Evolutionary conservation across 2,113 vertebrate genomes (phyloP), one percentile per base, ranked within the genome.

Genomic region (Elephas maximus): DNA sequence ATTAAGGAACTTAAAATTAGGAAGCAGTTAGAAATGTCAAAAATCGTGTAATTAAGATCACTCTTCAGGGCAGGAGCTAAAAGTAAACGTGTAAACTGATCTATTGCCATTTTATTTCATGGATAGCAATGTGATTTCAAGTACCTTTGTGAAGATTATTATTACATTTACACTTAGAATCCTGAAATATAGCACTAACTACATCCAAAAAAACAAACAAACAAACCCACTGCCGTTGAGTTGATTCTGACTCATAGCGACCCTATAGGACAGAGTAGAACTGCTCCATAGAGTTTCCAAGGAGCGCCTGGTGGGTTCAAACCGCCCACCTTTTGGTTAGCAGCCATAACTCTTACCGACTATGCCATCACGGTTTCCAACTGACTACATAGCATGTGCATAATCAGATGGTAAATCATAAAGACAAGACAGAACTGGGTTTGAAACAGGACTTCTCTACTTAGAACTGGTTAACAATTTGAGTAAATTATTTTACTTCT

Each of bases 1-100:
- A 88, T 63, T 57, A 93, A 90, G 15, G 51, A 90, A 90, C 9
- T 93, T 79, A 73, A 85, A 85, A 48, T n/a, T 73, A 37, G 37
- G n/a, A 88, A 41, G 3, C 23, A 76, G 71, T 88, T 88, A 74
- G 33, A 91, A 28, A n/a, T 89, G 33, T 51, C 23, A n/a, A 57
- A 79, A 23, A 51, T 78, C 81, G n/a, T 48, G 30, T 79, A 53
- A 69, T 79, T 69, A 74, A 3, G 88, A 67, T 62, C 37, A 86
- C 17, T 41, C 2, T 48, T 48, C 23, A 86, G 26, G 17, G 11
- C 28, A 62, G 71, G 65, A 74, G 62, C 71, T 45, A 15, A 88
- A 91, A 80, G 24, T 57, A 51, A 89, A 93, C 63, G 74, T 67
- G 51, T 10, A 44, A 83, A 74, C 5, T 45, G 33, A 65, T 62